Conservation (phyloP, 1,140 invertebrate species). For the Pogonomyrmex californicus region DNA sequence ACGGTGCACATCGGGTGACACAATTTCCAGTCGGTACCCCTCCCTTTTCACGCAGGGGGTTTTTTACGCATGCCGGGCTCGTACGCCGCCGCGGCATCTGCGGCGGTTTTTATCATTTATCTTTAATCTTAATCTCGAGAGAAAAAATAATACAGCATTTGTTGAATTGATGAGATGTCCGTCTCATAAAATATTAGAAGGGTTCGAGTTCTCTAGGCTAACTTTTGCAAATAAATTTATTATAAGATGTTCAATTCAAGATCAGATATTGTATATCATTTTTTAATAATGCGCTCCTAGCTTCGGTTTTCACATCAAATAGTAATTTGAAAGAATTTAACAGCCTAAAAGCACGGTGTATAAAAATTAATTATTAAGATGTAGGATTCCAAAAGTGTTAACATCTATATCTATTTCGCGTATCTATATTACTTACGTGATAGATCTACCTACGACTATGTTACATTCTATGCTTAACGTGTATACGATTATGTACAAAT, state of each 20-base stretch:
- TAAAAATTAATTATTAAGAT: background rate
- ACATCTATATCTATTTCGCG: background rate
- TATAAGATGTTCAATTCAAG: background rate
- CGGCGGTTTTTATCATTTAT: background rate
- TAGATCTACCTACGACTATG: background rate
- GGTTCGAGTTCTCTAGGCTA: background rate
- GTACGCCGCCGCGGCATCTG: background rate
- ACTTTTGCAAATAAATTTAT: background rate
- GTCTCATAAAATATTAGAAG: background rate
- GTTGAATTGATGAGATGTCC: background rate
- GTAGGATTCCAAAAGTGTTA: background rate
- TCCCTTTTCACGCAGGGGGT: background rate
- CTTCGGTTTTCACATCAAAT: background rate
- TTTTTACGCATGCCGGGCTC: background rate
- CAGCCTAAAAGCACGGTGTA: background rate
- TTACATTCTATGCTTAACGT: background rate
- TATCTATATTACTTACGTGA: background rate
- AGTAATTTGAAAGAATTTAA: background rate
- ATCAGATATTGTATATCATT: background rate
- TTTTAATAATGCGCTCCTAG: background rate
- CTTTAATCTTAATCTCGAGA: background rate
- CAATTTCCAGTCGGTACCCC: conserved; percentile 40
- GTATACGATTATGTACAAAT: too few species aligned
- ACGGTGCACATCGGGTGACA: conserved; percentile 77
- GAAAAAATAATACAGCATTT: background rate